These are phyloP conservation scores for Triplophysa dalaica DNA, from an alignment of 2,113 vertebrate species.

Conservation along the genomic window DNA sequence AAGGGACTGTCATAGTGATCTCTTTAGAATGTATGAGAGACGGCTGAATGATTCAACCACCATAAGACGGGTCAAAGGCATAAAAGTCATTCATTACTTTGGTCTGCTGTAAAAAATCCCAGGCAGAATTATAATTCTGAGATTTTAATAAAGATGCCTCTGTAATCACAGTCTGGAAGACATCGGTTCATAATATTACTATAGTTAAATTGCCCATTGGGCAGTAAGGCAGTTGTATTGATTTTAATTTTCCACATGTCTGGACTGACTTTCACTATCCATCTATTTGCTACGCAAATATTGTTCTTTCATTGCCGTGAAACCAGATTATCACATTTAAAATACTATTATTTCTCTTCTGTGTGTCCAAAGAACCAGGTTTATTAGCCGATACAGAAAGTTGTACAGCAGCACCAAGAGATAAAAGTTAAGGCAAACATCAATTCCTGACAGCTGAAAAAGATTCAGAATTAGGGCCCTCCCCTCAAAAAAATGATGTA, in stretches of 20 bases:
- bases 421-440: not conserved
- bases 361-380: not conserved
- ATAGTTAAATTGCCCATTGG: too few relatives aligned
- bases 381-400: not conserved
- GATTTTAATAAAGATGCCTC: constrained; percentile 52
- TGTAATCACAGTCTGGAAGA: not conserved
- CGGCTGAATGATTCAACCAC: too few relatives aligned
- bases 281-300: not conserved
- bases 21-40: constrained; percentile 50
- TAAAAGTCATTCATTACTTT: constrained; percentile 47
- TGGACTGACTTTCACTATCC: constrained; percentile 11
- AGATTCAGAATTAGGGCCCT: not conserved
- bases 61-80: constrained; percentile 48
- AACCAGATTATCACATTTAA: not conserved
- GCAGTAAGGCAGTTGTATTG: not conserved
- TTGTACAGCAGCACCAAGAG: constrained; percentile 3
- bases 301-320: not conserved
- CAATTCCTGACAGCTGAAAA: constrained; percentile 6
- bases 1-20: not conserved
- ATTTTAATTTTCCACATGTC: not conserved
- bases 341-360: not conserved
- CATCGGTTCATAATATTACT: not conserved
- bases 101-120: constrained; percentile 34
- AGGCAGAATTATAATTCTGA: constrained; percentile 28
- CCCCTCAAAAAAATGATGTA: not conserved